These are phyloP conservation scores for Ancistrus triradiatus DNA, from an alignment of 2,113 vertebrate species.

Conservation along the genomic window DNA sequence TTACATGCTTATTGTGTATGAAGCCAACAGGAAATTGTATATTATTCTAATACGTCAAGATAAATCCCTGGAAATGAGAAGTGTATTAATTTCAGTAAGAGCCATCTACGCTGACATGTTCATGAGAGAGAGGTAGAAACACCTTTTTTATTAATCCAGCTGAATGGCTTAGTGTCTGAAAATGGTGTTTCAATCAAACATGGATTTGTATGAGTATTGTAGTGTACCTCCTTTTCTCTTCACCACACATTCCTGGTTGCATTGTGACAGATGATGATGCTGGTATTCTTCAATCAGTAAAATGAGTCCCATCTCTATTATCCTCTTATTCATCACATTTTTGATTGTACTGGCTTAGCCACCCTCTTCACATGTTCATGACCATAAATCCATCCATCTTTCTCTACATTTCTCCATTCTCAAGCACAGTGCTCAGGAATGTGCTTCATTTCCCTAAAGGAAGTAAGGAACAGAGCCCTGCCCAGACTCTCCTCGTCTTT, in stretches of 20 bases:
- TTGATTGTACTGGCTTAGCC: neutral
- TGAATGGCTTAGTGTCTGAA: constrained; percentile 37
- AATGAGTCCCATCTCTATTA: neutral
- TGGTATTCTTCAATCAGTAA: neutral
- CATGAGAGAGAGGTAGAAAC: neutral
- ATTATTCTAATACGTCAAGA: constrained; percentile 42
- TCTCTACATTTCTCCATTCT: constrained; percentile 13
- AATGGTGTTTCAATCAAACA: constrained; percentile 32
- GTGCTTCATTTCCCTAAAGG: constrained; percentile 58
- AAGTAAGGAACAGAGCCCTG: constrained; percentile 42
- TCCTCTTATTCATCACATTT: neutral
- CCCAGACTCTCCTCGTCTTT: constrained; percentile 39
- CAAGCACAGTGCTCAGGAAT: constrained; percentile 36
- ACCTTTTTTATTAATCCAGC: too few species aligned
- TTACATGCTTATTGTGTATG: constrained; percentile 39
- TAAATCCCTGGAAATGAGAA: constrained; percentile 40
- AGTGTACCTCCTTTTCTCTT: constrained; percentile 4
- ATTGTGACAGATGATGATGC: neutral
- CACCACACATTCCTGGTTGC: neutral
- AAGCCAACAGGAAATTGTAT: constrained; percentile 40
- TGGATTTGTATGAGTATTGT: constrained; percentile 33
- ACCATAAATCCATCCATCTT: constrained; percentile 2
- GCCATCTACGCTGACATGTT: constrained; percentile 9
- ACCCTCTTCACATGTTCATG: neutral
- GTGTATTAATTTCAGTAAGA: constrained; percentile 36